A percentile compares a stretch with the other conserved stretches of the same genome.
Conservation (phyloP, 2,113 vertebrate genomes). For the Psilopogon haemacephalus region DNA sequence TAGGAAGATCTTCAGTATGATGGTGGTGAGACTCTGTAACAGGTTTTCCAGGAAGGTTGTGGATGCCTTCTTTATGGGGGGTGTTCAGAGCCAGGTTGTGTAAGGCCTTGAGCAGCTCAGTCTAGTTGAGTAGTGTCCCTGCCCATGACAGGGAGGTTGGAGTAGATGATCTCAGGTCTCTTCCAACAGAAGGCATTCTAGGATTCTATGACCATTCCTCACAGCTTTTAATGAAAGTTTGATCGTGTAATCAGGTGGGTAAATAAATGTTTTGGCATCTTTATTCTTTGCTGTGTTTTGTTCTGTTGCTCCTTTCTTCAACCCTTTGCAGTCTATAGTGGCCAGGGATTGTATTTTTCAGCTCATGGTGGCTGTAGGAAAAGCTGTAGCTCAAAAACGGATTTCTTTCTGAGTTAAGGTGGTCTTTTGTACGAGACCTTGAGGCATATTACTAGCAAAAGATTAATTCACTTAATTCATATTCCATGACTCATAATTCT, state of each 20-base stretch:
- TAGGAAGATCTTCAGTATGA: too few relatives aligned
- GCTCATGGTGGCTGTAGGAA: neutral
- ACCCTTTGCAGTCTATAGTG: neutral
- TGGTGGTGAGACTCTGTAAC: too few relatives aligned
- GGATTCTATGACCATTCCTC: neutral
- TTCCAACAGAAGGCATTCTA: too few relatives aligned
- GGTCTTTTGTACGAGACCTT: neutral
- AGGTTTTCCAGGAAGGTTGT: too few relatives aligned
- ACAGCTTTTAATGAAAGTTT: neutral
- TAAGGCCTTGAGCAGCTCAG: too few relatives aligned
- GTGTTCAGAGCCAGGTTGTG: too few relatives aligned
- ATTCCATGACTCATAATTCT: slow-evolving; percentile 31
- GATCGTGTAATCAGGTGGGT: neutral
- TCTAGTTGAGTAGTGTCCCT: too few relatives aligned
- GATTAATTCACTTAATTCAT: slow-evolving; percentile 24
- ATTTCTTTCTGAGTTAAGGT: neutral
- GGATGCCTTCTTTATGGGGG: too few relatives aligned
- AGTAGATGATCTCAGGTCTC: too few relatives aligned
- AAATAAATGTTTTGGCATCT: neutral
- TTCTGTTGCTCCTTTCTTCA: neutral
- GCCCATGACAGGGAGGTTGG: too few relatives aligned
- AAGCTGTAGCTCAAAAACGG: neutral
- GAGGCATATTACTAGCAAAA: neutral
- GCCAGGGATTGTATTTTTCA: neutral
- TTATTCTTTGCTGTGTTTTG: neutral